phyloP scores from a whole-genome alignment of 2,797 vertebrate species.

The Nyctibius grandis region DNA sequence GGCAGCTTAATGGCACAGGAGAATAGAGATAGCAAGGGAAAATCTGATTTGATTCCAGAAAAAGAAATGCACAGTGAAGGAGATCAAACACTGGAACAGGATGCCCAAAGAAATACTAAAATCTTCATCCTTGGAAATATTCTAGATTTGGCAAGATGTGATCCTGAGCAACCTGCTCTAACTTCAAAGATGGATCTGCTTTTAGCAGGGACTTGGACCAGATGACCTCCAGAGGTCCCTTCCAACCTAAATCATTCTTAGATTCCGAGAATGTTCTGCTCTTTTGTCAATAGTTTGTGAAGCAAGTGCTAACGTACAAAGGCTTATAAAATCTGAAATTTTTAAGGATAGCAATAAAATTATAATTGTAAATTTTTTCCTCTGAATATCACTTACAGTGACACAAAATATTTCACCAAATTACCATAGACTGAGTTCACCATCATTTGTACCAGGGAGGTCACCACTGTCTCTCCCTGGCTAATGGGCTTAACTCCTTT shows the following conservation, averaged over 20 bases:
- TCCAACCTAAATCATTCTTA: slow-evolving; percentile 9
- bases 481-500: neutral
- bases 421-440: neutral
- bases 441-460: neutral
- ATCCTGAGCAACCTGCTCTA: neutral
- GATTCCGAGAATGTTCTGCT: slow-evolving; percentile 17
- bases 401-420: neutral
- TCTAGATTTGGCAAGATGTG: neutral
- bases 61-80: neutral
- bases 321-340: neutral
- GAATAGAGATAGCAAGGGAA: neutral
- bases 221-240: neutral
- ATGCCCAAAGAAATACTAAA: slow-evolving; percentile 16
- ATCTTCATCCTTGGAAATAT: slow-evolving; percentile 8
- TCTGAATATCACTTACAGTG: neutral
- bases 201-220: neutral
- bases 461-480: neutral
- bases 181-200: neutral
- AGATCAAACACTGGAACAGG: neutral
- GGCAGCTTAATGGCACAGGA: neutral
- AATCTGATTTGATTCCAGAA: neutral
- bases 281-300: neutral
- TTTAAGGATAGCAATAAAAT: neutral
- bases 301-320: neutral
- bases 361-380: neutral